These are phyloP conservation scores for Alviniconcha strummeri DNA, from an alignment of 2,888 invertebrate species.

Conservation along the genomic window DNA sequence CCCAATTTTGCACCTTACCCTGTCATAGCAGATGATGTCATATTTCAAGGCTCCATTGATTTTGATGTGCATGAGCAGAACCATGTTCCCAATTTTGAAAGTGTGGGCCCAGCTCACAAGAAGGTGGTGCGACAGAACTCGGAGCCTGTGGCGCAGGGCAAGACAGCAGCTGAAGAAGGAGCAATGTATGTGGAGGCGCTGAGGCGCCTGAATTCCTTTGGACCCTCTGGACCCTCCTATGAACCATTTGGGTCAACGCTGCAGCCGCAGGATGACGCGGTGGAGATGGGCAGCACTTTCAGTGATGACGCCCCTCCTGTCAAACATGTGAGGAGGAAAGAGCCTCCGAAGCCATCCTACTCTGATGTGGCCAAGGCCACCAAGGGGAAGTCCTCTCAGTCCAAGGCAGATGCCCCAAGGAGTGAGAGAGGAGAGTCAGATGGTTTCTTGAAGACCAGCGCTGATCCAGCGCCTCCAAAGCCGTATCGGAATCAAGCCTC, in stretches of 20 bases:
- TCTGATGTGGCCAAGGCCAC: slow-evolving; percentile 66
- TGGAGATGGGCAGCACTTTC: background rate
- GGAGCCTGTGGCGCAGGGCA: slow-evolving; percentile 20
- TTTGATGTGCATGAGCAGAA: background rate
- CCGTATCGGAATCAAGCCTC: slow-evolving; percentile 12
- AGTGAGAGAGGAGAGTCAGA: slow-evolving; percentile 19
- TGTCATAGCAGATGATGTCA: background rate
- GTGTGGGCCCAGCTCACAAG: background rate
- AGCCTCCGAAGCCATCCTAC: slow-evolving; percentile 58
- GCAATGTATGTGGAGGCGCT: slow-evolving; percentile 55
- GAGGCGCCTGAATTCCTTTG: slow-evolving; percentile 49
- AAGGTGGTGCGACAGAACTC: slow-evolving; percentile 28
- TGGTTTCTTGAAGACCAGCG: background rate
- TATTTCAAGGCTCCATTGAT: slow-evolving; percentile 19
- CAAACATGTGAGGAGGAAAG: slow-evolving; percentile 13
- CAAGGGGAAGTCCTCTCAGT: slow-evolving; percentile 46
- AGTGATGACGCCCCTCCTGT: background rate
- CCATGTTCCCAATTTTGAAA: background rate
- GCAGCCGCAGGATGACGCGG: slow-evolving; percentile 18
- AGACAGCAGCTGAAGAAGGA: slow-evolving; percentile 49
- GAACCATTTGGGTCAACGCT: slow-evolving; percentile 54
- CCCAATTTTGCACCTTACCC: slow-evolving; percentile 13
- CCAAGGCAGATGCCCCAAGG: slow-evolving; percentile 21
- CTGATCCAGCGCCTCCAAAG: background rate
- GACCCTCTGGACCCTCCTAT: slow-evolving; percentile 42